Base-by-base conservation (phyloP, 2,113 vertebrate genomes). In the Callionymus lyra region DNA sequence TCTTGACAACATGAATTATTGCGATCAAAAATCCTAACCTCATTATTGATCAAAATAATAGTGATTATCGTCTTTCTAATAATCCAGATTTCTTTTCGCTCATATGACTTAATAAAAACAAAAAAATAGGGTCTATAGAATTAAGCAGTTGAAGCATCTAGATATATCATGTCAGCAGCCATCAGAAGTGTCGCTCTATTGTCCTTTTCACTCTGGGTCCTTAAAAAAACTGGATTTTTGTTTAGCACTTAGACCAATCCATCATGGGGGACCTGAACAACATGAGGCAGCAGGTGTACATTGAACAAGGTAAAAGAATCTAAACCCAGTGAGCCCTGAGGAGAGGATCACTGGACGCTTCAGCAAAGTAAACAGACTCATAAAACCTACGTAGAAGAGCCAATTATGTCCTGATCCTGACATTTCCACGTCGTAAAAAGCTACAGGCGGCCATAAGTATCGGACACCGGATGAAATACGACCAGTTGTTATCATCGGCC, bases 371-470 rank as follows among this genome's bases (percentile, higher is more conserved):
- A 90, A 90, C 70, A 82, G 78, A 88, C 79, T 87, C 80, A 83
- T 83, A 85, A 84, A 88, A 79, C 40, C 82, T 80, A 51, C 73
- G 77, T 76, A 86, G 80, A 86, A 79, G 80, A 78, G 76, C 87
- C 87, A 91, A 92, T 91, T 91, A 90, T 81, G 79, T 74, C 47
- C 42, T 82, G 85, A 71, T 85, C 82, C 83, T 86, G 82, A 79
- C 82, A 88, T 80, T 79, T 72, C 59, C 51, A 66, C 64, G 78
- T 90, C 21, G 21, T 27, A 27, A 88, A 89, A 90, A 86, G 77
- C 66, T 58, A 45, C 69, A 6, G 85, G 85, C 83, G 80, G 74
- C 80, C 65, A 77, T 83, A 78, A 69, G 74, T 73, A 63, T 73
- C 65, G 79, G 45, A 49, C 83, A 84, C 84, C 82, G 70, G 62